These are phyloP conservation scores for Mallateleia sp. DNA, from an alignment of 2,888 invertebrate species.

Conservation along the genomic window DNA sequence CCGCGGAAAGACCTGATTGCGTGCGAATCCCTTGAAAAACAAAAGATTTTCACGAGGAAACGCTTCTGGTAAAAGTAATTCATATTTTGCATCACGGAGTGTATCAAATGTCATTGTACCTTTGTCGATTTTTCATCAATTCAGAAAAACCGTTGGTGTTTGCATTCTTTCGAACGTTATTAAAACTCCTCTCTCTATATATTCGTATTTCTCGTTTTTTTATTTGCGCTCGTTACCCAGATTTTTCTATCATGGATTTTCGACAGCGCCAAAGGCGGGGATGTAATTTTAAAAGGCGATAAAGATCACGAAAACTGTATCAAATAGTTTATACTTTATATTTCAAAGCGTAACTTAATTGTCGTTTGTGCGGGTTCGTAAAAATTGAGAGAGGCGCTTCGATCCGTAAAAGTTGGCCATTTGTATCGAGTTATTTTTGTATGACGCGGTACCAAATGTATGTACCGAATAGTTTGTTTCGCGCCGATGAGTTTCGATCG, in stretches of 20 bases:
- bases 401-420: slow-evolving; percentile 52
- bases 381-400: slow-evolving; percentile 32
- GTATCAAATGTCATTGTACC: slow-evolving; percentile 24
- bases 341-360: slow-evolving; percentile 48
- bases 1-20: not conserved
- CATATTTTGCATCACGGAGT: slow-evolving; percentile 15
- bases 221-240: slow-evolving; percentile 49
- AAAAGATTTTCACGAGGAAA: not conserved
- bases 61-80: slow-evolving; percentile 6
- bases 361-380: slow-evolving; percentile 4
- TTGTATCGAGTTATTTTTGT: slow-evolving; percentile 57
- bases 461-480: slow-evolving; percentile 29
- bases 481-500: slow-evolving; percentile 47
- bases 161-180: slow-evolving; percentile 56
- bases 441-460: slow-evolving; percentile 32
- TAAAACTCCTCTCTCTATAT: slow-evolving; percentile 37
- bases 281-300: slow-evolving; percentile 60
- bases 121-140: slow-evolving; percentile 54
- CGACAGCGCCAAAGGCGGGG: slow-evolving; percentile 46
- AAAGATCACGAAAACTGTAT: slow-evolving; percentile 53
- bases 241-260: slow-evolving; percentile 51
- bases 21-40: not conserved
- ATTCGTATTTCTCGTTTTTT: slow-evolving; percentile 40
- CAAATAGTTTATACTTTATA: slow-evolving; percentile 51
- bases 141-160: slow-evolving; percentile 40